Evolutionary conservation across 2,888 invertebrate species (phyloP).

Genomic region (Empis livida): DNA sequence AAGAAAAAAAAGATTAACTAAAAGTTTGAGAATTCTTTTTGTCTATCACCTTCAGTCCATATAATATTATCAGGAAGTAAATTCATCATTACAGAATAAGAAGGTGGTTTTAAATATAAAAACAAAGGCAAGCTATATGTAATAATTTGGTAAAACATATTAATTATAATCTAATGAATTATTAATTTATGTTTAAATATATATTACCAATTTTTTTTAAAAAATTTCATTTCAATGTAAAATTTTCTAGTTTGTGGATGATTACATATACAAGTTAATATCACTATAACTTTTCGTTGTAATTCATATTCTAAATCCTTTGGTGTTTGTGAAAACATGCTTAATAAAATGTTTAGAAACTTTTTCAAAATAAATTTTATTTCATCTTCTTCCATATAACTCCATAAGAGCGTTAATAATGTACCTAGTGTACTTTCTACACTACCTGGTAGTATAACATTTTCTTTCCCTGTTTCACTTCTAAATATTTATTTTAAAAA

Average conservation of each 20-base stretch:
- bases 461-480: slow-evolving; percentile 23
- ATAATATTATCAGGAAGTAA: slow-evolving; percentile 28
- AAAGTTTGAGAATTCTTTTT: neutral
- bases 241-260: slow-evolving; percentile 40
- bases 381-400: slow-evolving; percentile 30
- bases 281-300: slow-evolving; percentile 37
- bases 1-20: neutral
- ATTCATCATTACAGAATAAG: slow-evolving; percentile 29
- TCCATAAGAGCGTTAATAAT: slow-evolving; percentile 31
- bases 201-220: slow-evolving; percentile 37
- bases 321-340: slow-evolving; percentile 26
- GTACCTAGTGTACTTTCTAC: slow-evolving; percentile 25
- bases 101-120: slow-evolving; percentile 32
- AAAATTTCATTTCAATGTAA: slow-evolving; percentile 39
- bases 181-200: neutral
- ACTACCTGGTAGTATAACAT: slow-evolving; percentile 19
- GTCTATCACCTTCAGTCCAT: slow-evolving; percentile 28
- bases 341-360: slow-evolving; percentile 25
- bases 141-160: neutral
- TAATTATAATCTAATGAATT: neutral
- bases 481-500: slow-evolving; percentile 5
- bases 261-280: slow-evolving; percentile 37
- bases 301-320: slow-evolving; percentile 28
- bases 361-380: slow-evolving; percentile 28
- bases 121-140: slow-evolving; percentile 30